These are phyloP conservation scores for Hyles lineata DNA, from an alignment of 2,888 invertebrate species.

Conservation along the genomic window DNA sequence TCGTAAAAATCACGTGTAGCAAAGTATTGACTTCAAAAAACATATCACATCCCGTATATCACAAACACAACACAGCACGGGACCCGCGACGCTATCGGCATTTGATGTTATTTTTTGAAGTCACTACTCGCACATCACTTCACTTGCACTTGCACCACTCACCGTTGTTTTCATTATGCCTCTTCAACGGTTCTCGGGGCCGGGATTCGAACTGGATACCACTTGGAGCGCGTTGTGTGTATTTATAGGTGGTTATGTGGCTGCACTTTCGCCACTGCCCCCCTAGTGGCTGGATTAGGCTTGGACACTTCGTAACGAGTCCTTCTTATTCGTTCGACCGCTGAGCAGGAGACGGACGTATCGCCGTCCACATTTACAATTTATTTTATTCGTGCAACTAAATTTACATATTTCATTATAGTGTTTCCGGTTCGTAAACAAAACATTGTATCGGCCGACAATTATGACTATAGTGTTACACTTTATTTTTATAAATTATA, in stretches of 20 bases:
- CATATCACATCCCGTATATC: slow-evolving; percentile 58
- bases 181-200: slow-evolving; percentile 78
- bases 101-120: slow-evolving; percentile 74
- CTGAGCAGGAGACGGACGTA: slow-evolving; percentile 68
- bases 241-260: slow-evolving; percentile 83
- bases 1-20: slow-evolving; percentile 31
- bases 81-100: slow-evolving; percentile 51
- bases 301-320: slow-evolving; percentile 57
- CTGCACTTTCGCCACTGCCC: slow-evolving; percentile 82
- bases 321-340: slow-evolving; percentile 74
- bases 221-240: slow-evolving; percentile 69
- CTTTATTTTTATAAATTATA: neutral
- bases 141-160: slow-evolving; percentile 68
- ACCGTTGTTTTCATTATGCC: slow-evolving; percentile 81
- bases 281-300: slow-evolving; percentile 68
- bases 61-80: slow-evolving; percentile 51
- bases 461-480: too few relatives aligned
- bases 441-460: neutral
- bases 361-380: slow-evolving; percentile 49
- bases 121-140: slow-evolving; percentile 68
- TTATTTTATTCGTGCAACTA: slow-evolving; percentile 49
- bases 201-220: slow-evolving; percentile 82
- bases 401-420: neutral
- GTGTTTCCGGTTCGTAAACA: slow-evolving; percentile 4
- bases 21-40: slow-evolving; percentile 78